Conservation (phyloP, 2,113 vertebrate genomes). For the Balaenoptera acutorostrata region DNA sequence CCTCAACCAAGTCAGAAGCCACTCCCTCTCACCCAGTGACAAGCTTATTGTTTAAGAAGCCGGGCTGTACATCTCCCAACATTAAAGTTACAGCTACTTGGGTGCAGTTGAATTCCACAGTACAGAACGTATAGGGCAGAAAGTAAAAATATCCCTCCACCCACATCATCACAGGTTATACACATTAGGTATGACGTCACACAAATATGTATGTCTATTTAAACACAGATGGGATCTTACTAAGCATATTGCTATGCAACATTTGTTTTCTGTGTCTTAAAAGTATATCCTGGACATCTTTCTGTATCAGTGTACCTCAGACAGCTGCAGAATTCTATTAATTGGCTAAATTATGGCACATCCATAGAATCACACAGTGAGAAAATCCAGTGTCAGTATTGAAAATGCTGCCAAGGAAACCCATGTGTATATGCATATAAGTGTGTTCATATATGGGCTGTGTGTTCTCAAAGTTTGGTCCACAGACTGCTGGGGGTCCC, state of each 20-base stretch:
- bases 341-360: not conserved
- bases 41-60: not conserved
- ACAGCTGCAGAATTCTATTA: not conserved
- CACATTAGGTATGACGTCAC: not conserved
- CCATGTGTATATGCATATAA: not conserved
- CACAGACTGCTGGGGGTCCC: not conserved
- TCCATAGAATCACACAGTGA: not conserved
- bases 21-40: not conserved
- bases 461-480: not conserved
- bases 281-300: not conserved
- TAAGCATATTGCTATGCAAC: not conserved
- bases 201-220: not conserved
- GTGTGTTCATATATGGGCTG: no score
- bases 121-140: not conserved
- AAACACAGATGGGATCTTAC: not conserved
- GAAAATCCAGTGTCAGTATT: not conserved
- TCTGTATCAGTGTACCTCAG: not conserved
- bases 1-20: not conserved
- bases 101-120: not conserved
- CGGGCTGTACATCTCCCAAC: not conserved
- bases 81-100: not conserved
- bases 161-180: not conserved
- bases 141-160: not conserved
- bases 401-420: not conserved
- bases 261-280: not conserved